Conservation (phyloP, 2,113 vertebrate species). For the Chaetodon auriga region DNA sequence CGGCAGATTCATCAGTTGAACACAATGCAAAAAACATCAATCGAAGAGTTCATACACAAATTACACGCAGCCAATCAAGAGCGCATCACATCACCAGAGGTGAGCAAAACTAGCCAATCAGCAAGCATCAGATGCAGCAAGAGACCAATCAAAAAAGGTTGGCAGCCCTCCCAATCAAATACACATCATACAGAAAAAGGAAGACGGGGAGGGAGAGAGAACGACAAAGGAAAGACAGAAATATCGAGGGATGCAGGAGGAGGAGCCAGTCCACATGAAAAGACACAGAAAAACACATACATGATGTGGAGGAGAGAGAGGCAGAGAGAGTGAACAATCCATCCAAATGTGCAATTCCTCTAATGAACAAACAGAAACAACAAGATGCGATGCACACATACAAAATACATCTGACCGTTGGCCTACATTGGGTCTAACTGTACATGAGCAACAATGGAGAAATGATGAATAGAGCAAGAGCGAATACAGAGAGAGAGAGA, state of each 20-base stretch:
- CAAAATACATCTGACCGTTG: conserved; percentile 60
- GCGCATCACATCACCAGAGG: conserved; percentile 82
- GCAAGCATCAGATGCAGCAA: conserved; percentile 87
- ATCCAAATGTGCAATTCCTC: conserved; percentile 76
- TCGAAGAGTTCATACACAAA: conserved; percentile 80
- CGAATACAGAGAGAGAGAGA: conserved; percentile 46
- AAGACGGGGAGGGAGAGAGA: conserved; percentile 60
- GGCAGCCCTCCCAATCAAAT: conserved; percentile 79
- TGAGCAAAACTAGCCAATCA: conserved; percentile 85
- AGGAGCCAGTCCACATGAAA: conserved; percentile 83
- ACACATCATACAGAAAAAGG: conserved; percentile 78
- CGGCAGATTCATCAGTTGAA: conserved; percentile 78
- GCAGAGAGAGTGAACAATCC: conserved; percentile 72
- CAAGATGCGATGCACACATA: conserved; percentile 62
- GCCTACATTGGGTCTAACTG: conserved; percentile 67
- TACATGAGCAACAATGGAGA: conserved; percentile 69
- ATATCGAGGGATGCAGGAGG: conserved; percentile 77
- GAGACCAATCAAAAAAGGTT: conserved; percentile 82
- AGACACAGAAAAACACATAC: conserved; percentile 77
- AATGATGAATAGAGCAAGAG: conserved; percentile 61
- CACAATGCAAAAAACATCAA: conserved; percentile 82
- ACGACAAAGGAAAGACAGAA: conserved; percentile 72
- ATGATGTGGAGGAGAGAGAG: conserved; percentile 67
- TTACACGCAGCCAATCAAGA: conserved; percentile 84
- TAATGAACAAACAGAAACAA: conserved; percentile 64